Evolutionary conservation across 37 sponge, comb jelly and placozoan species (phyloP).

Genomic region (Halichondria panicea): DNA sequence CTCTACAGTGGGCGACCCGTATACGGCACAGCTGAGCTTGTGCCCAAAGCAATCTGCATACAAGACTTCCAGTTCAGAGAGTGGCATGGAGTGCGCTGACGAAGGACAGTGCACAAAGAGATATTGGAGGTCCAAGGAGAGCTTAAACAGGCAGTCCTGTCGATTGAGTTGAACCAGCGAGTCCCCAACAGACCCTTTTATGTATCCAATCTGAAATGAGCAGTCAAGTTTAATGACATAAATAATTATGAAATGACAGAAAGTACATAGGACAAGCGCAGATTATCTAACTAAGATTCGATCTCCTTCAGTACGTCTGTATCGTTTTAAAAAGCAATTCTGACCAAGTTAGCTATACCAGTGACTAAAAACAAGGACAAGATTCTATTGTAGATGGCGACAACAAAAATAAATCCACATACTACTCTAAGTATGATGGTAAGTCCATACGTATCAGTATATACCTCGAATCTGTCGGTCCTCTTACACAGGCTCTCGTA

Average conservation of each 20-base stretch:
- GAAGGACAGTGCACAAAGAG: slow-evolving; percentile 50
- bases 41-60: slow-evolving; percentile 46
- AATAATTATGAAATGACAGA: background rate
- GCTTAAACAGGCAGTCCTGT: slow-evolving; percentile 42
- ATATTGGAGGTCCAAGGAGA: slow-evolving; percentile 46
- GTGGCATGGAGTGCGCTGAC: background rate
- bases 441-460: no score
- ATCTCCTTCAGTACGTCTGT: no score
- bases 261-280: background rate
- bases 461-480: no score
- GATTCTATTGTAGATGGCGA: no score
- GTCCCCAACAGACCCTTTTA: slow-evolving; percentile 13
- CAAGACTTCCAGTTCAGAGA: slow-evolving; percentile 11
- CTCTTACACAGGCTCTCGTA: slow-evolving; percentile 24
- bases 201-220: slow-evolving; percentile 2
- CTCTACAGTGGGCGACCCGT: slow-evolving; percentile 19
- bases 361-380: no score
- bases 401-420: no score
- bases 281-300: no score
- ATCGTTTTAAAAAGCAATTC: no score
- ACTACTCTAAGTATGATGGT: background rate
- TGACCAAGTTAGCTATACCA: no score
- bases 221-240: background rate
- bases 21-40: slow-evolving; percentile 38
- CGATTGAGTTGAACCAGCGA: slow-evolving; percentile 35